Conservation (phyloP, 2,797 vertebrate genomes). For the Pagetopsis macropterus region DNA sequence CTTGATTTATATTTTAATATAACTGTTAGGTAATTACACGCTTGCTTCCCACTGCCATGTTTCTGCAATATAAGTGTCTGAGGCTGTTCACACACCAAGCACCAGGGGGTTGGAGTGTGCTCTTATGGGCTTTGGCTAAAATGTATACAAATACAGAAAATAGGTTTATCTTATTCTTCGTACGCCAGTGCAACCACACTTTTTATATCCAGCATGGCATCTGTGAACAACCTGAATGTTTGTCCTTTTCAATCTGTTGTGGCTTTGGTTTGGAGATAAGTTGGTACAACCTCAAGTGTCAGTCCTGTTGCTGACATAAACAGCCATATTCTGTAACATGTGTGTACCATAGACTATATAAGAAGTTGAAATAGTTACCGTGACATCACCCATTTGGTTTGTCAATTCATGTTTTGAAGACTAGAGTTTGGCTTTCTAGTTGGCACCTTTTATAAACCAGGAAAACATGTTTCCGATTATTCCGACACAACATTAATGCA, state of each 20-base stretch:
- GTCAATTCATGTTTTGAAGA: too few species aligned
- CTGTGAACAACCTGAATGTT: neutral
- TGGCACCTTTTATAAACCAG: too few species aligned
- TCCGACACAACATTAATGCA: too few species aligned
- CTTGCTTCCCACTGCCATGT: slow-evolving; percentile 37
- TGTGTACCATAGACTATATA: neutral
- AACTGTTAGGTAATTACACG: slow-evolving; percentile 49
- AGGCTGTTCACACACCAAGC: neutral
- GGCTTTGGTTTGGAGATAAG: neutral
- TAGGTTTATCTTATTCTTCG: slow-evolving; percentile 2
- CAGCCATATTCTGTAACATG: neutral
- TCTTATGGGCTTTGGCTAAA: slow-evolving; percentile 19
- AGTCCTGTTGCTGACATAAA: neutral
- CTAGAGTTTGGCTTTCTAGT: too few species aligned
- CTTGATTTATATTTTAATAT: slow-evolving; percentile 57
- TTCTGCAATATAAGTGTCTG: slow-evolving; percentile 20
- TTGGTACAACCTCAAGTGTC: slow-evolving; percentile 5
- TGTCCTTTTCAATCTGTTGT: neutral
- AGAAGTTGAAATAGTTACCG: too few species aligned
- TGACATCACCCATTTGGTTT: too few species aligned
- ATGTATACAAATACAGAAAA: slow-evolving; percentile 12
- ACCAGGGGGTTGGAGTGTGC: slow-evolving; percentile 33
- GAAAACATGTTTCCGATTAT: too few species aligned
- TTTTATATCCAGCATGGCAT: neutral
- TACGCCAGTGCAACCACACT: neutral